Evolutionary conservation across 2,113 vertebrate species (phyloP).

Genomic region (Himantopus leucocephalus): DNA sequence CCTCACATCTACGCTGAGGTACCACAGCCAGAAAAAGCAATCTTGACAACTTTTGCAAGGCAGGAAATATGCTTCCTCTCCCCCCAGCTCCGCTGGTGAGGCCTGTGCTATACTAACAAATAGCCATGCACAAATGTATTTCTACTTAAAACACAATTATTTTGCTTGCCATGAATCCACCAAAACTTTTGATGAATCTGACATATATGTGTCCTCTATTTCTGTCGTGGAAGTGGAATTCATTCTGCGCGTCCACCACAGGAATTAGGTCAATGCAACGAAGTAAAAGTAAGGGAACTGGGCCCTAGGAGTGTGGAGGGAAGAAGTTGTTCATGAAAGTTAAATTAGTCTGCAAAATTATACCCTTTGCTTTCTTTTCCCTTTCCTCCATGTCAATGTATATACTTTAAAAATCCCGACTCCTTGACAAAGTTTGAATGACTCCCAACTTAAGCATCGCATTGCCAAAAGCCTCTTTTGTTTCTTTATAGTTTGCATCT

Average conservation of each 20-base stretch:
- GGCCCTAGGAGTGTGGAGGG: not conserved
- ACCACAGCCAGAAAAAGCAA: not conserved
- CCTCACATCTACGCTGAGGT: not conserved
- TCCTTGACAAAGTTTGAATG: not conserved
- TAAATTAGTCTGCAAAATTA: not conserved
- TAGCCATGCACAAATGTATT: not conserved
- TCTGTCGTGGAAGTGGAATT: not conserved
- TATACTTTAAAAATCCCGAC: not conserved
- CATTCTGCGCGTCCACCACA: not conserved
- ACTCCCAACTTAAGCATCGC: not conserved
- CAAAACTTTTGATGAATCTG: not conserved
- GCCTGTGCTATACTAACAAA: not conserved
- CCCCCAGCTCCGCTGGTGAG: not conserved
- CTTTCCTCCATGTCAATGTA: not conserved
- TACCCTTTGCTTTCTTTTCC: not conserved
- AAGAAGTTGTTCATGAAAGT: not conserved
- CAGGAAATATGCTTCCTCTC: not conserved
- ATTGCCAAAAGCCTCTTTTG: not conserved
- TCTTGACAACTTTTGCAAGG: not conserved
- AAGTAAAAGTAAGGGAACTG: not conserved
- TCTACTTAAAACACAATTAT: not conserved
- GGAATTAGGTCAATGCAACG: not conserved
- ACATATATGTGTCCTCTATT: not conserved
- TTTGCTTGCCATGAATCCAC: not conserved
- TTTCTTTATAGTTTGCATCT: constrained; percentile 5